Percentiles rank a stretch among this genome's conserved stretches.
Evolutionary conservation across 2,113 vertebrate species (phyloP).

Genomic region (Mormyrus iriodes): DNA sequence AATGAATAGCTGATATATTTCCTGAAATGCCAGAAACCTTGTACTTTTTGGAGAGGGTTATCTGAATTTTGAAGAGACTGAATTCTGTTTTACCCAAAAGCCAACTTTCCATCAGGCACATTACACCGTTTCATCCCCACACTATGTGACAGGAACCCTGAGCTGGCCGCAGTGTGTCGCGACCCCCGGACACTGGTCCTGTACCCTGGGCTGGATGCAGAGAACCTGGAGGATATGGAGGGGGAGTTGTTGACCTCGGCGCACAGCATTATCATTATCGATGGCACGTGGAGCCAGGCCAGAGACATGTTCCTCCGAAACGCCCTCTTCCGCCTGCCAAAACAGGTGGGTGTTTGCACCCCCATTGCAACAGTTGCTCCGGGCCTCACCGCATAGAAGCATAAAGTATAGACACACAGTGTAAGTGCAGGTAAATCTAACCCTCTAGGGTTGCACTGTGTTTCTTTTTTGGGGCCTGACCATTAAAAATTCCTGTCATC

Average conservation of each 20-base stretch:
- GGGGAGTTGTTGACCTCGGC: conserved; percentile 50
- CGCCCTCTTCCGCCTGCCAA: conserved; percentile 79
- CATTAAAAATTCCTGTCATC: background rate
- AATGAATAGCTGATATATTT: background rate
- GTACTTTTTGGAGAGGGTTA: background rate
- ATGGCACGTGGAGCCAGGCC: conserved; percentile 96
- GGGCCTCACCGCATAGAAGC: background rate
- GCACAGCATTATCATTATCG: conserved; percentile 81
- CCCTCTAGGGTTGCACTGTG: background rate
- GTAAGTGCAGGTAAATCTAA: background rate
- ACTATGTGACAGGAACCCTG: conserved; percentile 66
- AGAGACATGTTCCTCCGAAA: conserved; percentile 97
- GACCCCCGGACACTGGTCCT: conserved; percentile 76
- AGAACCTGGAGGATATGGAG: conserved; percentile 73
- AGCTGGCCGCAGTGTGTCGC: conserved; percentile 78
- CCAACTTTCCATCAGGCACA: background rate
- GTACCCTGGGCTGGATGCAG: conserved; percentile 82
- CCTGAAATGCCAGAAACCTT: background rate
- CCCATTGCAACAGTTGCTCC: background rate
- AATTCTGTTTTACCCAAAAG: background rate
- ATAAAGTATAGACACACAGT: background rate
- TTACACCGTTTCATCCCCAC: background rate
- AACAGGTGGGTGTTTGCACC: conserved; percentile 66
- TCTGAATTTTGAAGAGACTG: background rate
- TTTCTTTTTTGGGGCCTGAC: background rate